phyloP scores from a whole-genome alignment of 2,113 vertebrate species.

The Rhodinocichla rosea region DNA sequence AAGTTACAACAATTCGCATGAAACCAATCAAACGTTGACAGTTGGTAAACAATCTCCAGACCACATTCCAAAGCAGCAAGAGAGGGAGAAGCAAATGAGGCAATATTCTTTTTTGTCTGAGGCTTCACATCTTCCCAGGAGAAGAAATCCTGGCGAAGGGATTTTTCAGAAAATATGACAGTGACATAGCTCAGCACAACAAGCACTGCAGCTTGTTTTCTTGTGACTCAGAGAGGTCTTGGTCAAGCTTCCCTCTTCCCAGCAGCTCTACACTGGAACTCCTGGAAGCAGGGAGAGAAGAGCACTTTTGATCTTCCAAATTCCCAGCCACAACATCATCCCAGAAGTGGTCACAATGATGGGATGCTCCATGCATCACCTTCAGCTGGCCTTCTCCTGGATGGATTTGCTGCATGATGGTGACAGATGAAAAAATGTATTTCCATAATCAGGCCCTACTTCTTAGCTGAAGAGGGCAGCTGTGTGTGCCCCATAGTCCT shows the following conservation, averaged over 20 bases:
- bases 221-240: not conserved
- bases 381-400: not conserved
- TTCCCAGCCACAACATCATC: not conserved
- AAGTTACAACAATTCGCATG: too few relatives aligned
- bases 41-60: too few relatives aligned
- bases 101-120: too few relatives aligned
- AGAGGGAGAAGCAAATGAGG: too few relatives aligned
- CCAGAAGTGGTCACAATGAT: not conserved
- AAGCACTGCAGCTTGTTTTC: not conserved
- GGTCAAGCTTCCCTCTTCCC: not conserved
- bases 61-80: too few relatives aligned
- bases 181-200: not conserved
- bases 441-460: rapidly evolving
- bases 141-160: too few relatives aligned
- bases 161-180: too few relatives aligned
- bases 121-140: too few relatives aligned
- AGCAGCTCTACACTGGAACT: not conserved
- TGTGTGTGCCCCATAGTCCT: not conserved
- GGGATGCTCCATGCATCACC: rapidly evolving
- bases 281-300: not conserved
- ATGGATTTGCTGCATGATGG: not conserved
- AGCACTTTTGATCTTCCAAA: rapidly evolving
- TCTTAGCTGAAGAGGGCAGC: not conserved
- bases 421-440: not conserved
- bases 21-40: too few relatives aligned